Evolutionary conservation across 1,140 invertebrate species (phyloP), one percentile per base, ranked within the genome.

Genomic region (Venustaconcha ellipsiformis): DNA sequence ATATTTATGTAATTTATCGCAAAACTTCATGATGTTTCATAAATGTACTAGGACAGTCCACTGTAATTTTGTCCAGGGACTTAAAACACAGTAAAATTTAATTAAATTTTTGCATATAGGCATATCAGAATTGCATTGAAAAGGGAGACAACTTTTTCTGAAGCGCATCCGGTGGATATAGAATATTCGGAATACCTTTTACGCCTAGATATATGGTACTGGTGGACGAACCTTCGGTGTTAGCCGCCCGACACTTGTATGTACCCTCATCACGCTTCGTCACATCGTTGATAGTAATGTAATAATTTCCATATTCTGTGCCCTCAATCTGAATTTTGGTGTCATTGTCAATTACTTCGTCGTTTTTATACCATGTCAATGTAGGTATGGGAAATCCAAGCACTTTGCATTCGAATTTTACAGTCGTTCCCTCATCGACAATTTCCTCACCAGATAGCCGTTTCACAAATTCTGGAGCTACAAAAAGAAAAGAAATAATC

Each of bases 301-400:
- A 72, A 77, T 77, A 70, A 23, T 67, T 56, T 14, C 75, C 75
- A 57, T 56, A 23, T n/a, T 72, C 67, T 30, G 80, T 80, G n/a
- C 78, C 68, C 14, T 75, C 66, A 57, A 78, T 72, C 20, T 77
- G 77, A 1, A 74, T 72, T 62, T 82, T 78, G 23, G 70, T 18
- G 57, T 84, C 78, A 37, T 37, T 26, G 18, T 30, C 37, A 17
- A 88, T 76, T 58, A 82, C 76, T 23, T 84, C 78, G 14, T 84
- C 82, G 30, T 87, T 84, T 73, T 84, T 84, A 78, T 77, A 83
- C 86, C 86, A 88, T n/a, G 78, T 78, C 56, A 87, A 62, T 37
- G 80, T 75, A 37, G 87, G 84, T n/a, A 60, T 62, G 5, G 86
- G 87, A 67, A 87, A 81, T n/a, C 84, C 86, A 14, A 68, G 67